Percentiles rank a stretch among this genome's conserved stretches.
Evolutionary conservation across 2,797 vertebrate species (phyloP).

Genomic region (Chiroxiphia lanceolata): DNA sequence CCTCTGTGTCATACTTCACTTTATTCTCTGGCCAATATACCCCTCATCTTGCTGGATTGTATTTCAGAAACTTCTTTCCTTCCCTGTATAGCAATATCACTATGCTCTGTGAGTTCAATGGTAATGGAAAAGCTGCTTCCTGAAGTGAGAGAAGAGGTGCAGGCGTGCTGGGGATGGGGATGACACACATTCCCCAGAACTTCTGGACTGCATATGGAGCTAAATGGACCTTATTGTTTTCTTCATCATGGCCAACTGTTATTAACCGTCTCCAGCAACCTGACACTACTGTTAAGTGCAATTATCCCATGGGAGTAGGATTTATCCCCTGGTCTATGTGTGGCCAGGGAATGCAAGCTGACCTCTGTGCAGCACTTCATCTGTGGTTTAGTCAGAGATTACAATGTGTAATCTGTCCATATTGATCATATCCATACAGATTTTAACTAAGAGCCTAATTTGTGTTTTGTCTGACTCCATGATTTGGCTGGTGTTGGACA

Average conservation of each 20-base stretch:
- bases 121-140: neutral
- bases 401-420: neutral
- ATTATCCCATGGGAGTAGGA: neutral
- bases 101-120: neutral
- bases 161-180: fast-evolving
- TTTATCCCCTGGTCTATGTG: neutral
- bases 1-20: neutral
- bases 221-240: neutral
- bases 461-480: neutral
- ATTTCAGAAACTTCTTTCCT: neutral
- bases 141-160: neutral
- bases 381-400: neutral
- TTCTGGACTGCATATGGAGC: neutral
- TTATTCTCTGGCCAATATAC: neutral
- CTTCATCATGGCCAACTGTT: fast-evolving
- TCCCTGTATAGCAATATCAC: neutral
- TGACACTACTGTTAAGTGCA: neutral
- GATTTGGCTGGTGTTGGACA: neutral
- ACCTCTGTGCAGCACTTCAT: neutral
- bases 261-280: neutral
- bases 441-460: neutral
- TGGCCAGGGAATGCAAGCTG: fast-evolving
- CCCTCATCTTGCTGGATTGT: neutral
- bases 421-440: neutral
- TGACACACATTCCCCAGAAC: neutral